Base-by-base conservation (phyloP, 2,797 vertebrate species). In the Vireo griseus region DNA sequence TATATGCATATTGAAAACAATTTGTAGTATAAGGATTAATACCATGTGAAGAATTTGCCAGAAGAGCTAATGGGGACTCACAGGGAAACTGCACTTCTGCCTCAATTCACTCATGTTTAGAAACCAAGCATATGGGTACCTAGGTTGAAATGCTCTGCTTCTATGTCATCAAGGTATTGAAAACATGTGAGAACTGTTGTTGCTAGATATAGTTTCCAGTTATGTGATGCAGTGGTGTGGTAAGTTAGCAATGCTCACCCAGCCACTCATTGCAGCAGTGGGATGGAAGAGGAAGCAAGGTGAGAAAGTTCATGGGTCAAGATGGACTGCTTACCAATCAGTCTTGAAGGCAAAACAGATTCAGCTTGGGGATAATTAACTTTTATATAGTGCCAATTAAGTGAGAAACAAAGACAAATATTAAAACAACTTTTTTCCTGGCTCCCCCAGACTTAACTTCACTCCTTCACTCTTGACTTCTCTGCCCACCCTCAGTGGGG, bases 201-300 rank as follows among this genome's bases (percentile, higher is more conserved):
- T 82, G 16, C 40, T 73, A 51, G 17, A 25, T 40, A 17, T 1
- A 33, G 50, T 21, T 39, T 65, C 5, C 44, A n/a, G 47, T 51
- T 68, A 33, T 54, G 21, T 31, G 4, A 14, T 6, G 26, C n/a
- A 47, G 21, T 39, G 47, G 13, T 45, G 31, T 33, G 42, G 22
- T 69, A 47, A 19, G 51, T 61, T 65, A 57, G 26, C 63, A 86
- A 2, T 0, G 0, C 19, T 29, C n/a, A 39, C 35, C 20, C n/a
- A 26, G 12, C 33, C 2, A 1, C 33, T 66, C 21, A 8, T 13
- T 48, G 42, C 42, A 39, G 33, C 42, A 24, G 22, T 17, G 8
- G 39, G 20, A 16, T 35, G 29, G 9, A 11, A 16, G 25, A 54
- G 18, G 35, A 80, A 66, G 47, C 10, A 73, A 25, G 24, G 22